These are phyloP conservation scores for Lethrus apterus DNA, from an alignment of 1,140 invertebrate species.

Conservation along the genomic window DNA sequence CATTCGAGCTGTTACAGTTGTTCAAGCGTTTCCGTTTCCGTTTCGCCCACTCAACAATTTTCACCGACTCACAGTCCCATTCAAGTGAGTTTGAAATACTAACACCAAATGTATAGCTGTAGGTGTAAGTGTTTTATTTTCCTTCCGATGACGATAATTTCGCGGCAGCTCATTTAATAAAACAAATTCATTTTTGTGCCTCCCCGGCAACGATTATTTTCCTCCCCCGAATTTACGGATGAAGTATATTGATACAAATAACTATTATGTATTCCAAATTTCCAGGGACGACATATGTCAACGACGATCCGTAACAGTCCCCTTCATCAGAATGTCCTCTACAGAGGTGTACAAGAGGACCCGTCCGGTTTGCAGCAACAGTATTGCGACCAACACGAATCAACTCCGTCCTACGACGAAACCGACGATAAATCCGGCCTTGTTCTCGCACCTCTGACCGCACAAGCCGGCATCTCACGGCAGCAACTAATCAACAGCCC, in stretches of 20 bases:
- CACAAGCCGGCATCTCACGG: constrained; percentile 72
- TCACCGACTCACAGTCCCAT: constrained; percentile 81
- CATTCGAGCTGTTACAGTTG: constrained; percentile 70
- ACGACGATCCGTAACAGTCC: constrained; percentile 44
- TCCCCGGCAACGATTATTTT: too few species aligned
- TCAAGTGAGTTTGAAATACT: constrained; percentile 56
- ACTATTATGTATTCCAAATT: too few species aligned
- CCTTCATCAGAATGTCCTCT: constrained; percentile 46
- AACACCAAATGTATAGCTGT: too few species aligned
- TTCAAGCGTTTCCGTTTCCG: constrained; percentile 55
- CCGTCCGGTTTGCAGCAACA: constrained; percentile 24
- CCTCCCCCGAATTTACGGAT: too few species aligned
- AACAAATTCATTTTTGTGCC: too few species aligned
- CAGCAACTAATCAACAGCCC: constrained; percentile 79
- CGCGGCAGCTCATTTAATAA: too few species aligned
- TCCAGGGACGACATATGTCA: constrained; percentile 37
- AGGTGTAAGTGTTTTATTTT: too few species aligned
- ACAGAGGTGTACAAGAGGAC: constrained; percentile 41
- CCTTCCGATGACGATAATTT: too few species aligned
- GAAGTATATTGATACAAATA: too few species aligned
- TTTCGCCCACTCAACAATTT: constrained; percentile 48
- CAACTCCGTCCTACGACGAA: constrained; percentile 25
- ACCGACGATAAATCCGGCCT: constrained; percentile 38
- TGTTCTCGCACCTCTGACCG: constrained; percentile 45
- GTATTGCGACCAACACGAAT: constrained; percentile 35